Base-by-base conservation (phyloP, 1,140 invertebrate species). In the Dendroctonus valens region DNA sequence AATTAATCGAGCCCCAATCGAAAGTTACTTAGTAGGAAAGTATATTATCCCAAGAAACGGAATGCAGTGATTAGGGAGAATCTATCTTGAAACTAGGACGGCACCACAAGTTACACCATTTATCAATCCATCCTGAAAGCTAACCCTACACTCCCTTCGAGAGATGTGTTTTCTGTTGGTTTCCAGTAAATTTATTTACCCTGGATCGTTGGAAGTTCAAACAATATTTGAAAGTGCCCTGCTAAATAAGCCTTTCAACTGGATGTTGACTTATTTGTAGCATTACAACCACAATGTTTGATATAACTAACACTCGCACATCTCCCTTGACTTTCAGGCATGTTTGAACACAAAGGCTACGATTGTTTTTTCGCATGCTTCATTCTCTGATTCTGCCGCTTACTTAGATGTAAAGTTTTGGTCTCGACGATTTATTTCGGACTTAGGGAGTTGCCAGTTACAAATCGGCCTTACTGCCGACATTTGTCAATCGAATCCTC, bases 151-250 rank as follows among this genome's bases (percentile, higher is more conserved):
- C 51, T 64, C 41, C 44, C 41, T 64, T 64, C 57, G 61, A 55
- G 15, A 40, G 53, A 57, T 55, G 61, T 64, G 41, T 53, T 57
- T 64, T 64, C 41, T 44, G 41, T 49, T 64, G 50, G 61, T 49
- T 64, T 57, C 52, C 53, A 49, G 52, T 57, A 64, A 57, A 57
- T 54, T 64, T 64, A 64, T 64, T 64, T 57, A 61, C 59, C 41
- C 37, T 52, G 39, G 12, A n/a, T 14, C 42, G 44, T 12, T 60
- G 15, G 15, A 46, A 50, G 39, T 12, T 14, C 9, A 7, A 60
- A 50, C 49, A 50, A 51, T 39, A 51, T 60, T 50, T 49, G 5
- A 50, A 12, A 60, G 12, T 26, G 49, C 7, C 58, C 41, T 40
- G 15, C 41, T 41, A 12, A 9, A 41, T 57, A n/a, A 57, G 26